phyloP scores from a whole-genome alignment of 37 sponge, comb jelly and placozoan species.

The Spongilla lacustris region DNA sequence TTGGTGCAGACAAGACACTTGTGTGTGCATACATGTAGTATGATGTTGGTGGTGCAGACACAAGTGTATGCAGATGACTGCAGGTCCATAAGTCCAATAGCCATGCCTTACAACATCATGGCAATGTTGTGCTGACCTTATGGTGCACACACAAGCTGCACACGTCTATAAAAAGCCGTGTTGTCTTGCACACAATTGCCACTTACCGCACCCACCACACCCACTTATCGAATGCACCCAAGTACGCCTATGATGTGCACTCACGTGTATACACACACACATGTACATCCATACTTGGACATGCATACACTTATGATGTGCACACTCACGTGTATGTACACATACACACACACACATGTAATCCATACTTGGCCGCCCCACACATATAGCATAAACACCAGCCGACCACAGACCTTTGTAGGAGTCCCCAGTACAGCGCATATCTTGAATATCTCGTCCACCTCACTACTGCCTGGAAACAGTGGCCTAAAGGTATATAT shows the following conservation, averaged over 20 bases:
- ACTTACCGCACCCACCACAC: background rate
- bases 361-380: background rate
- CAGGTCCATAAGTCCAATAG: no score
- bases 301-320: background rate
- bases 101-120: no score
- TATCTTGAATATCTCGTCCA: conserved; percentile 93
- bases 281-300: background rate
- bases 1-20: no score
- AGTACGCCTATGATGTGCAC: no score
- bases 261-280: no score
- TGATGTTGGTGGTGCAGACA: no score
- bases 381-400: background rate
- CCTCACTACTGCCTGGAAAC: conserved; percentile 92
- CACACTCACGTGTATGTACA: background rate
- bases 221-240: background rate
- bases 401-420: conserved; percentile 44
- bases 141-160: no score
- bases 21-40: no score
- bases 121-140: no score
- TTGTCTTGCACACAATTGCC: no score
- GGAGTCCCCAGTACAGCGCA: conserved; percentile 91
- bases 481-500: conserved; percentile 93
- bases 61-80: no score
- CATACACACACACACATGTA: background rate
- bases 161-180: no score